Evolutionary conservation across 2,888 invertebrate genomes (phyloP).

Genomic region (Gisinianus flammeolus): DNA sequence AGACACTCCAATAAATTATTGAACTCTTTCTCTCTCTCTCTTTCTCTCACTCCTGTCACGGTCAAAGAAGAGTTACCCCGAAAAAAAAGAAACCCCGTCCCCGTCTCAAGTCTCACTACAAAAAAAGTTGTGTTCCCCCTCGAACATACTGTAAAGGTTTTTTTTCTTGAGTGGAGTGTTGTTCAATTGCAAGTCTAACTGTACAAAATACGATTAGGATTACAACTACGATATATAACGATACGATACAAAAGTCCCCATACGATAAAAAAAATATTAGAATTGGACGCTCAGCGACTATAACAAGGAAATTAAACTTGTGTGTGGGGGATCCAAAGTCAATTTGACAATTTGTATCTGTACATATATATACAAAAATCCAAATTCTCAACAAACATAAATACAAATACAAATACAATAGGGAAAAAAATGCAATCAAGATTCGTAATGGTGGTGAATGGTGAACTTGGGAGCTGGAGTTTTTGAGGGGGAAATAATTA

Average conservation of each 20-base stretch:
- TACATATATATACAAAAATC: background rate
- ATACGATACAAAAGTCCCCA: background rate
- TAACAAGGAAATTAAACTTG: background rate
- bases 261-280: background rate
- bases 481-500: too few relatives aligned
- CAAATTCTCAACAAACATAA: too few relatives aligned
- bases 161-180: too few relatives aligned
- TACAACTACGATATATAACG: background rate
- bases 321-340: background rate
- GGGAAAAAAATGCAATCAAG: too few relatives aligned
- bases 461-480: background rate
- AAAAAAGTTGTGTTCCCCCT: too few relatives aligned
- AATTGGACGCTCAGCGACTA: slow-evolving; percentile 7
- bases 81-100: background rate
- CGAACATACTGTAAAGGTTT: too few relatives aligned
- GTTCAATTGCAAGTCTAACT: background rate
- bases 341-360: background rate
- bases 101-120: background rate
- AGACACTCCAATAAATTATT: slow-evolving; percentile 37
- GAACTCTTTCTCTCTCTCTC: slow-evolving; percentile 18
- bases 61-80: background rate
- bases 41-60: too few relatives aligned
- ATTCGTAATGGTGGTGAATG: background rate
- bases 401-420: background rate
- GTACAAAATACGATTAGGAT: background rate